Evolutionary conservation across 2,888 invertebrate species (phyloP).

Genomic region (Campaea margaritaria): DNA sequence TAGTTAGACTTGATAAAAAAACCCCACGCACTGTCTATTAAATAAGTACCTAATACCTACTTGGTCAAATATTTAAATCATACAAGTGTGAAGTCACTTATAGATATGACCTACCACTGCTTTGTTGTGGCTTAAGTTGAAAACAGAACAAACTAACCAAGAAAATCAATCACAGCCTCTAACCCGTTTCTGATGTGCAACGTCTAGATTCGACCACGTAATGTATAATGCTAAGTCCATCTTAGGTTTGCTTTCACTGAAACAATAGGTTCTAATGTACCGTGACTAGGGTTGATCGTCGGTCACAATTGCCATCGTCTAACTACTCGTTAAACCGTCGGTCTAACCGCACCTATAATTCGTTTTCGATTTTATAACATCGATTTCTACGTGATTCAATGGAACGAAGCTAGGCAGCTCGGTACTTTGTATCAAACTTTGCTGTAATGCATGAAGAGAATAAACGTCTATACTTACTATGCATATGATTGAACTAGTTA

Average conservation of each 20-base stretch:
- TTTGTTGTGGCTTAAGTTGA: too few species aligned
- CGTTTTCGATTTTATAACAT: slow-evolving; percentile 46
- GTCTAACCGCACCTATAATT: slow-evolving; percentile 48
- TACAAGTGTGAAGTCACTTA: too few species aligned
- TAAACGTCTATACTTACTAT: not conserved
- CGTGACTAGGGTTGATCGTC: slow-evolving; percentile 60
- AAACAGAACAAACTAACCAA: not conserved
- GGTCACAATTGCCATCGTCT: slow-evolving; percentile 55
- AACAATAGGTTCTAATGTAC: slow-evolving; percentile 58
- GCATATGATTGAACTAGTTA: slow-evolving; percentile 2
- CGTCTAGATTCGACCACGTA: slow-evolving; percentile 3
- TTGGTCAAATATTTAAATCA: too few species aligned
- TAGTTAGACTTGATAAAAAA: too few species aligned
- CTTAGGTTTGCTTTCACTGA: slow-evolving; percentile 56
- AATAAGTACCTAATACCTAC: too few species aligned
- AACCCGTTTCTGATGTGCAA: not conserved
- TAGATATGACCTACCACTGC: too few species aligned
- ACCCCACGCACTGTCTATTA: too few species aligned
- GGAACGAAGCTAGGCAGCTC: not conserved
- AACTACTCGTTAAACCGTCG: slow-evolving; percentile 57
- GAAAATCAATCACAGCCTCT: not conserved
- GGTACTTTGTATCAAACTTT: not conserved
- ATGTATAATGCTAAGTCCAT: slow-evolving; percentile 20
- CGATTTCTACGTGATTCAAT: slow-evolving; percentile 34
- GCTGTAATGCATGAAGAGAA: not conserved